A percentile compares a stretch with the other conserved stretches of the same genome.
These are phyloP conservation scores for Scytalopus superciliaris DNA, from an alignment of 2,113 vertebrate genomes.

Conservation along the genomic window DNA sequence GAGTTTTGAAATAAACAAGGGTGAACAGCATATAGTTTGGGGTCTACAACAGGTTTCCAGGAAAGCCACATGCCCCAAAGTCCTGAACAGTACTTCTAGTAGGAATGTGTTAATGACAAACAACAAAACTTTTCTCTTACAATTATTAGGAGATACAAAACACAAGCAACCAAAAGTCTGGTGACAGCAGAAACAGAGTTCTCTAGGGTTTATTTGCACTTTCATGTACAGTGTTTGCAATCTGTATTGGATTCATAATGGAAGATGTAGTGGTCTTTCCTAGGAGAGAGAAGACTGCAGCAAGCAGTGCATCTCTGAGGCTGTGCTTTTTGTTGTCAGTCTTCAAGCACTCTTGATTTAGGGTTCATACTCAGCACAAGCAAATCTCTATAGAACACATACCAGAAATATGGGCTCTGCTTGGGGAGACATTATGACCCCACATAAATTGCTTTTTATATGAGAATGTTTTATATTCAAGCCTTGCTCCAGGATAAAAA, in stretches of 20 bases:
- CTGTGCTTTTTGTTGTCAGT: background rate
- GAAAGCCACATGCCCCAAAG: background rate
- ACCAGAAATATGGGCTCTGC: conserved; percentile 20
- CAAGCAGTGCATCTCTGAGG: background rate
- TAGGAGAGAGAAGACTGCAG: background rate
- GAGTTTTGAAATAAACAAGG: background rate
- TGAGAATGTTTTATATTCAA: conserved; percentile 12
- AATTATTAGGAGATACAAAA: background rate
- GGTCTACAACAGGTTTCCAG: too few relatives aligned
- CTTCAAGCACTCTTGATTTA: background rate
- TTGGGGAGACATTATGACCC: background rate
- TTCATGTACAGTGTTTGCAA: background rate
- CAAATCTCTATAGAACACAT: background rate
- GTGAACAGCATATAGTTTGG: background rate
- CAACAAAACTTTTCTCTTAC: background rate
- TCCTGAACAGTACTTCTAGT: background rate
- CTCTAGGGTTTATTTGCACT: background rate
- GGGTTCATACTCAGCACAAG: background rate
- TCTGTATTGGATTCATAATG: background rate
- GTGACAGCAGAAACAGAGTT: background rate
- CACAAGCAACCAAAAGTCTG: background rate
- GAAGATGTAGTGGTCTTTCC: background rate
- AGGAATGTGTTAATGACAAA: background rate
- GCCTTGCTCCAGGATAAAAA: background rate
- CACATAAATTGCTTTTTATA: background rate